Evolutionary conservation across 2,113 vertebrate species (phyloP), one percentile per base, ranked within the genome.

Genomic region (Ochotona princeps): DNA sequence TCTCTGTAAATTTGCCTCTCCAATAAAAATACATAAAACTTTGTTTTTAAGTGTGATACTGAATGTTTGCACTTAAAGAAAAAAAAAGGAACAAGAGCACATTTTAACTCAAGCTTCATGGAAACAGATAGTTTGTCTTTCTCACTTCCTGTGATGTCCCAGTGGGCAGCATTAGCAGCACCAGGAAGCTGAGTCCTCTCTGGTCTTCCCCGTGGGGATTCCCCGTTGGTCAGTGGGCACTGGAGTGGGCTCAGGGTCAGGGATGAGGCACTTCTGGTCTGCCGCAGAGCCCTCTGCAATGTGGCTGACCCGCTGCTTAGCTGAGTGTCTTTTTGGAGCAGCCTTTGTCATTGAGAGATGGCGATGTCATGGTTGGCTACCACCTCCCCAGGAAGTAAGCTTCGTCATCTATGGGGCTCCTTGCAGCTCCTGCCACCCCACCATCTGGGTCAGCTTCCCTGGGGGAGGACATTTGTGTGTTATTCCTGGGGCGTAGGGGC

Each of bases 391-490:
- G 63, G 38, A 76, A 30, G 23, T 51, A 61, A 32, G 75, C 44
- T 91, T 95, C 28, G 20, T 74, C 25, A 63, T 44, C 63, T 32
- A 7, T 8, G 15, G n/a, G 69, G n/a, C 7, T 30, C 12, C 0
- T 1, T 13, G 32, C 5, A 2, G 30, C 0, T 15, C n/a, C 11
- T 15, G 3, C 35, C n/a, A 6, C 14, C 20, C 3, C 30, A 21
- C 51, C 38, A 44, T 44, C 38, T 44, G 38, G 17, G 11, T 3
- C 47, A 12, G 35, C 86, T 35, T 25, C 54, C 54, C 54, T 57
- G 54, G 54, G 14, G 15, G 54, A 57, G 54, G 14, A 14, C 54
- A 14, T 15, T 57, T 57, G 54, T 18, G 1, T 73, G 15, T 21
- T 7, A 11, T 21, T n/a, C 63, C 63, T 8, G 28, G 32, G 28